These are phyloP conservation scores for Sylvilagus bachmani DNA, from an alignment of 2,113 vertebrate genomes.

Conservation along the genomic window DNA sequence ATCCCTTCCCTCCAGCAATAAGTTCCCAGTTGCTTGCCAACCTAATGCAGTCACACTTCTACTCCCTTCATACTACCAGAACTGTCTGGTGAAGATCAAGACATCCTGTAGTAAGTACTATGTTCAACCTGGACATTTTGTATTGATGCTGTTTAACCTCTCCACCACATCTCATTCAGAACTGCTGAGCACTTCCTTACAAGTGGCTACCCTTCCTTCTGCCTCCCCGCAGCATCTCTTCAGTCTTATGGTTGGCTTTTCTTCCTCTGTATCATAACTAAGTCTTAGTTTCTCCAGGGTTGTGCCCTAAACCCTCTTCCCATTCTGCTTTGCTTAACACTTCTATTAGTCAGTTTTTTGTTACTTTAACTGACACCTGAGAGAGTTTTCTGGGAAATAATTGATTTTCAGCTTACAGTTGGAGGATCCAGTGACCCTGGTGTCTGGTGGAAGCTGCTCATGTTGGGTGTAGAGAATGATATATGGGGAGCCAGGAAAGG, in stretches of 20 bases:
- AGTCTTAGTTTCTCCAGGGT: background rate
- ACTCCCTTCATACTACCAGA: background rate
- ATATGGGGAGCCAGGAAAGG: too few species aligned
- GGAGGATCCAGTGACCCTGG: too few species aligned
- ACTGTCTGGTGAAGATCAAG: background rate
- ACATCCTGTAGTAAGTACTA: background rate
- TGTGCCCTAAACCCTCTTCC: background rate
- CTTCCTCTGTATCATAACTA: background rate
- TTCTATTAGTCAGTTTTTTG: too few species aligned
- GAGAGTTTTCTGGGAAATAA: too few species aligned
- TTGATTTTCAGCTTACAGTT: too few species aligned
- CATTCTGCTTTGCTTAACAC: background rate
- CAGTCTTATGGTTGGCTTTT: background rate
- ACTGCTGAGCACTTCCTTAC: background rate
- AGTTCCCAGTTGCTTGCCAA: background rate
- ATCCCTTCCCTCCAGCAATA: background rate
- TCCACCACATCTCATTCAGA: rapidly evolving
- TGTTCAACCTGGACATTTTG: background rate
- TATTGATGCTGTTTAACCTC: background rate
- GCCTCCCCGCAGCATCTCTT: background rate
- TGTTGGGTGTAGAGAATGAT: too few species aligned
- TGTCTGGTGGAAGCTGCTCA: too few species aligned
- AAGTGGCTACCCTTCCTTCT: background rate
- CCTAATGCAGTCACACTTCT: background rate
- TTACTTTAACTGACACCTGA: too few species aligned